Conservation (phyloP, 2,797 vertebrate species). For the Liasis olivaceus region DNA sequence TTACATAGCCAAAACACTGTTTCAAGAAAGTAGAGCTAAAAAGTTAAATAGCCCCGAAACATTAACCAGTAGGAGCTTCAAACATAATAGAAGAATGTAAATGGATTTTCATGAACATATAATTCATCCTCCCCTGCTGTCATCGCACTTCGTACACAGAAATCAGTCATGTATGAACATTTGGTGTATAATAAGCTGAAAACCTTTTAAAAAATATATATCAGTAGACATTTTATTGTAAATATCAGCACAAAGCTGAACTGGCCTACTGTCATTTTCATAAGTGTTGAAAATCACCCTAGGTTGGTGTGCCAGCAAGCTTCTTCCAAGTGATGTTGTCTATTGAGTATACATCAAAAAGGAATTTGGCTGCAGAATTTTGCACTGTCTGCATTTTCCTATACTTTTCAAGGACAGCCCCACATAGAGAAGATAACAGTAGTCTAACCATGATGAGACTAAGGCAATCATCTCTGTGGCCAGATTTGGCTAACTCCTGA, state of each 20-base stretch:
- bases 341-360: background rate
- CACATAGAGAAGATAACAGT: background rate
- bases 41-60: background rate
- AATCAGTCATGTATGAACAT: background rate
- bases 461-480: background rate
- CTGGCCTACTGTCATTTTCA: background rate
- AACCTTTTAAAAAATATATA: background rate
- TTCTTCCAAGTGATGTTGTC: background rate
- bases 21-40: background rate
- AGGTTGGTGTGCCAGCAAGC: background rate
- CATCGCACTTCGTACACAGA: background rate
- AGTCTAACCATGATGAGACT: background rate
- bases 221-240: background rate
- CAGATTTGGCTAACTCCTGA: background rate
- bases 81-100: background rate
- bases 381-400: background rate
- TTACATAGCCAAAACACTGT: background rate
- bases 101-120: background rate
- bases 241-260: background rate
- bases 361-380: background rate
- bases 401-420: background rate
- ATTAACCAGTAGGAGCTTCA: background rate
- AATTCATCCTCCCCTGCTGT: background rate
- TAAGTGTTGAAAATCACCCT: background rate
- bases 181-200: background rate